Base-by-base conservation (phyloP, 2,888 invertebrate species). In the Athrips mouffetella region DNA sequence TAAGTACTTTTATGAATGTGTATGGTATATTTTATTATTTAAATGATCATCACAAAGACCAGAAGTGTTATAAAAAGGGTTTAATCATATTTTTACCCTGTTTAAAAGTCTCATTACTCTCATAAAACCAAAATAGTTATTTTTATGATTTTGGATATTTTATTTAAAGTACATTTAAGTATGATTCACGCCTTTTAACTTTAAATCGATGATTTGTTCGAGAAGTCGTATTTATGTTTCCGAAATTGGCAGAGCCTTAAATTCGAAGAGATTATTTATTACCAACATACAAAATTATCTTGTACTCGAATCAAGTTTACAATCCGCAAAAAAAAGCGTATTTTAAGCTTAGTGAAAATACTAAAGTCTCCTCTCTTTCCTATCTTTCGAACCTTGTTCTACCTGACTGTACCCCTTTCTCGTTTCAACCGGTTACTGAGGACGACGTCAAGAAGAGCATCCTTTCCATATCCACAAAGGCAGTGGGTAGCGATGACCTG, bases 201-300 rank as follows among this genome's bases (percentile, higher is more conserved):
- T 3, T 1, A 20, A 35, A 20, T 35, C 35, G 18, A 35, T 18
- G 18, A 35, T 35, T 20, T 10, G 37, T 18, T 31, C 8, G n/a
- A n/a, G n/a, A 20, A 37, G 1, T 10, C n/a, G 16, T 37, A n/a
- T n/a, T n/a, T 37, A 20, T 20, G 20, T 37, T 20, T n/a, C 3
- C 20, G 4, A 18, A 20, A 20, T 15, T 35, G 15, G 10, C 10
- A 20, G 6, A 2, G 11, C n/a, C 21, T 11, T 3, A 20, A 18
- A 11, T 27, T 27, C 27, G 27, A 13, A 18, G 20, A 37, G n/a
- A 37, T 37, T 20, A 37, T 37, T 37, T 37, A 37, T 37, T 37
- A 11, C 37, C 21, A 37, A 37, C 37, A 37, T 11, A 37, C 5
- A 11, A 37, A 37, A 37, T 37, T 37, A 37, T 37, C 20, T 37